A percentile compares a stretch with the other conserved stretches of the same genome.
phyloP scores from a whole-genome alignment of 2,888 invertebrate species.

The Perithous albicinctus region DNA sequence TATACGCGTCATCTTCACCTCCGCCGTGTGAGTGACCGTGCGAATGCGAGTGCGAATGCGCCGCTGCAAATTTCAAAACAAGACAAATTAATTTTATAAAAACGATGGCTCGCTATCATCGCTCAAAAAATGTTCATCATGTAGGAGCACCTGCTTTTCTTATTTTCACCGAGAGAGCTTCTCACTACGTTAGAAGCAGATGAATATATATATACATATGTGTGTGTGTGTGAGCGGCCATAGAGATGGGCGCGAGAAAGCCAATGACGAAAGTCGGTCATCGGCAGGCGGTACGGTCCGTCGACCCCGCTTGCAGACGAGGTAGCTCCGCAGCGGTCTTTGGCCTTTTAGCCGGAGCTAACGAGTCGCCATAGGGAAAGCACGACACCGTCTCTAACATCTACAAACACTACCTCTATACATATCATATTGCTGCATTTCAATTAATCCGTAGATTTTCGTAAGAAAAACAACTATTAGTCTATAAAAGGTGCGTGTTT shows the following conservation, averaged over 20 bases:
- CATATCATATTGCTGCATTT: neutral
- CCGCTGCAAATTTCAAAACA: slow-evolving; percentile 73
- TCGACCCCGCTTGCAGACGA: slow-evolving; percentile 63
- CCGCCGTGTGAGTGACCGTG: slow-evolving; percentile 74
- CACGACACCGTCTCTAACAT: slow-evolving; percentile 19
- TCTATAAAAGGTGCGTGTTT: no score
- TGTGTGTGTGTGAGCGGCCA: slow-evolving; percentile 44
- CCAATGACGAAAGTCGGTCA: slow-evolving; percentile 79
- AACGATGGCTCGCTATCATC: neutral
- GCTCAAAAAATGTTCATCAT: neutral
- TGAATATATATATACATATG: slow-evolving; percentile 22
- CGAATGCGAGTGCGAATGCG: slow-evolving; percentile 79
- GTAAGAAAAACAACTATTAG: slow-evolving; percentile 4
- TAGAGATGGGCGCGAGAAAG: slow-evolving; percentile 75
- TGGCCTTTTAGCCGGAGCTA: slow-evolving; percentile 16
- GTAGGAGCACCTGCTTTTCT: neutral
- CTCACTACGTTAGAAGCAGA: neutral
- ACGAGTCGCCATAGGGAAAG: slow-evolving; percentile 53
- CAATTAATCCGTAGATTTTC: neutral
- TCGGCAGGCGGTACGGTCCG: slow-evolving; percentile 69
- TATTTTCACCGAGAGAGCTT: neutral
- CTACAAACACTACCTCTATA: neutral
- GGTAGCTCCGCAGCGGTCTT: neutral
- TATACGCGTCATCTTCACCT: slow-evolving; percentile 61
- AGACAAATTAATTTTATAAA: neutral